Evolutionary conservation across 2,113 vertebrate species (phyloP), one percentile per base, ranked within the genome.

Genomic region (Argyrosomus japonicus): DNA sequence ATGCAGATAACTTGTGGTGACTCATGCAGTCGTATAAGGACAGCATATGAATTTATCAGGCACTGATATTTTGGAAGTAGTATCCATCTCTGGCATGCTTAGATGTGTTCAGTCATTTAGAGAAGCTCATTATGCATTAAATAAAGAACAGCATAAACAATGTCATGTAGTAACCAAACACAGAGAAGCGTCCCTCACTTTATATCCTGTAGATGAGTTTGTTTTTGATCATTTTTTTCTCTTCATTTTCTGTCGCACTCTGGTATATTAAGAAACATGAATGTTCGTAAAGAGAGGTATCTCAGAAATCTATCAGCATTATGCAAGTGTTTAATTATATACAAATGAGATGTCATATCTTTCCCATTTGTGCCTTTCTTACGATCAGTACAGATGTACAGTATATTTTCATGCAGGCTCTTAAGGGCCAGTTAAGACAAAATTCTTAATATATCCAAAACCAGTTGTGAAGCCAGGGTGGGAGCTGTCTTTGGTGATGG

Each of bases 51-150:
- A 88, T 87, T 70, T 45, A 87, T 88, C 84, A 85, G 51, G 19
- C 71, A 29, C 40, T 79, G 85, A 79, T 84, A 88, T 90, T 91
- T 85, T n/a, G 61, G 25, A 75, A 63, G 70, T 17, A 13, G 40
- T 27, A 79, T 84, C 67, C 32, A 81, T 88, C 70, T 79, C 63
- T 47, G 45, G 11, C 47, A 19, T 62, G 14, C 57, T 47, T 0
- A 10, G 19, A 68, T 27, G 45, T 60, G 29, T 80, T 71, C 40
- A 76, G 61, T 89, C 79, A 83, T 83, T 77, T 51, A 17, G 32
- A 81, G 64, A 47, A 60, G 68, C 60, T 88, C 68, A 81, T 85
- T 72, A 64, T 62, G 25, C 54, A 21, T 65, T 65, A 48, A 70
- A 62, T 61, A 72, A 84, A 84, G 25, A 80, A 61, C 18, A 10